Percentiles rank a stretch among this genome's conserved stretches.
These are phyloP conservation scores for Gadopsis bispinosus DNA, from an alignment of 2,797 vertebrate genomes.

Conservation along the genomic window DNA sequence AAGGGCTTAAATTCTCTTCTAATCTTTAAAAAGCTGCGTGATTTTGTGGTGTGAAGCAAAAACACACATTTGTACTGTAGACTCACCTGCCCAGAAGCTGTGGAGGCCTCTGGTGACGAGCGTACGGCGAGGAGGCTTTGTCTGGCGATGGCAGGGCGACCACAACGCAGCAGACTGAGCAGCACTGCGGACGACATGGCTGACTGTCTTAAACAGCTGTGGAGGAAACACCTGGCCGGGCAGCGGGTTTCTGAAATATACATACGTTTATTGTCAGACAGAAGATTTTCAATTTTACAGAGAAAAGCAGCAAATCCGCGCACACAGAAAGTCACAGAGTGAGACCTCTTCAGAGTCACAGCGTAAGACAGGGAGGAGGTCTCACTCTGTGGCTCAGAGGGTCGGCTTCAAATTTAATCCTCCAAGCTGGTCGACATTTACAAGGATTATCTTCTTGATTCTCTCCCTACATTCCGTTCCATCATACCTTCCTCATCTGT, in stretches of 20 bases:
- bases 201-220: constrained; percentile 26
- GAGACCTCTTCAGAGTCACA: no score
- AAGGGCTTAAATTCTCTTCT: not conserved
- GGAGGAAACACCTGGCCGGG: constrained; percentile 20
- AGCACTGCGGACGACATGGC: constrained; percentile 59
- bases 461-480: not conserved
- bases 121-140: constrained; percentile 2
- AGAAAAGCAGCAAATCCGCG: not conserved
- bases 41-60: not conserved
- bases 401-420: not conserved
- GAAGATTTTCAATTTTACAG: not conserved
- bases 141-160: constrained; percentile 5
- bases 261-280: not conserved
- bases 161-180: constrained; percentile 50
- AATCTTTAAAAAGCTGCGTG: not conserved
- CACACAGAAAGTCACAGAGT: no score
- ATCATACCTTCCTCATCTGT: not conserved
- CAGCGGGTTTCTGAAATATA: not conserved
- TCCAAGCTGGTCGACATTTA: constrained; percentile 1
- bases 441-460: not conserved
- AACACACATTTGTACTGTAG: no score
- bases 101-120: constrained; percentile 5
- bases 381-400: not conserved
- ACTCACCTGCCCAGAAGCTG: constrained; percentile 37
- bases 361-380: not conserved